phyloP scores from a whole-genome alignment of 2,797 vertebrate genomes.

The Oryzias sinensis region DNA sequence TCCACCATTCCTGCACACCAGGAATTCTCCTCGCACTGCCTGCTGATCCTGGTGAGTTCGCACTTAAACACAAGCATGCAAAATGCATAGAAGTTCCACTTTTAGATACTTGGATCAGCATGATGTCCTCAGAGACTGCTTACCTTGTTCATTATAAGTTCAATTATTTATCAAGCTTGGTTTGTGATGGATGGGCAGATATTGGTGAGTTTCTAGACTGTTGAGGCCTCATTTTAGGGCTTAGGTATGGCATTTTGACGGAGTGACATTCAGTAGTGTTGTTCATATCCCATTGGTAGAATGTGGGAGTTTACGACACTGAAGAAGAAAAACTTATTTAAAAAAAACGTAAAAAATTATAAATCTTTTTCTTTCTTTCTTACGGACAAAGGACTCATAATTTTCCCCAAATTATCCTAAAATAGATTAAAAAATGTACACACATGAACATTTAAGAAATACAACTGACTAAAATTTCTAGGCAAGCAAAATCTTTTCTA shows the following conservation, averaged over 20 bases:
- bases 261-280: no score
- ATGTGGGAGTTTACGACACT: no score
- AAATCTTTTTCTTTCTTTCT: no score
- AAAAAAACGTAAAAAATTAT: no score
- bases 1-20: constrained; percentile 94
- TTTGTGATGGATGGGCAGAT: background rate
- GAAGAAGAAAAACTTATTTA: no score
- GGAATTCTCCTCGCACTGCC: constrained; percentile 92
- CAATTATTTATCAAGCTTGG: background rate
- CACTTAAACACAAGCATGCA: constrained; percentile 9
- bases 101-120: background rate
- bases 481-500: no score
- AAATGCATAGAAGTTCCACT: constrained; percentile 7
- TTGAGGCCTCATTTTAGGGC: background rate
- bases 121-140: background rate
- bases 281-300: no score
- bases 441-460: no score
- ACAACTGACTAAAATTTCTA: no score
- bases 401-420: no score
- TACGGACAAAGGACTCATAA: no score
- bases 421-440: no score
- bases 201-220: background rate
- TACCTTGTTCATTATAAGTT: background rate
- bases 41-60: constrained; percentile 94
- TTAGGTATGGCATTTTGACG: background rate